A percentile compares a stretch with the other conserved stretches of the same genome.
phyloP scores from a whole-genome alignment of 2,113 vertebrate species.

The Phodopus roborovskii region DNA sequence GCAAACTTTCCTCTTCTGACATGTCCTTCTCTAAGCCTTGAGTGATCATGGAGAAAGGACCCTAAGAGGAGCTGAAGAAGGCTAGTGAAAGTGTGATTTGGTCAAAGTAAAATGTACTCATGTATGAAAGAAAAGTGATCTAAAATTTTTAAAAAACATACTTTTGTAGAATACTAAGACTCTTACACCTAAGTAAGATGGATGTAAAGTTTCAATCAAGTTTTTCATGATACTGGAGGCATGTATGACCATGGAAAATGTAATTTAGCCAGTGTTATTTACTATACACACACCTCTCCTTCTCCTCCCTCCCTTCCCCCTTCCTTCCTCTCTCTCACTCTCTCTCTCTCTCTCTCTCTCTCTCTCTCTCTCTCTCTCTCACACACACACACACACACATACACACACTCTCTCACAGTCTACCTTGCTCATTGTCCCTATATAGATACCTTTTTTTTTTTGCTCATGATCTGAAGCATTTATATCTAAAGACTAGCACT shows the following conservation, averaged over 20 bases:
- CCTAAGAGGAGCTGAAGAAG: not conserved
- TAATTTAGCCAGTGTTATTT: too few species aligned
- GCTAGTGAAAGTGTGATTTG: not conserved
- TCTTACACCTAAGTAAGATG: too few species aligned
- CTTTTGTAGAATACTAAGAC: not conserved
- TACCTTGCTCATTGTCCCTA: not conserved
- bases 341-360: too few species aligned
- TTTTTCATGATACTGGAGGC: too few species aligned
- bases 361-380: too few species aligned
- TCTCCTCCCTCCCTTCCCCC: too few species aligned
- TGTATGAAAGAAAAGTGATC: not conserved
- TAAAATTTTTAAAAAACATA: too few species aligned
- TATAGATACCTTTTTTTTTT: not conserved
- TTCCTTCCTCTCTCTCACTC: too few species aligned
- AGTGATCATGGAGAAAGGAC: not conserved
- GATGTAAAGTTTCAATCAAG: too few species aligned
- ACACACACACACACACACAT: not conserved
- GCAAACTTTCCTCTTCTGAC: not conserved
- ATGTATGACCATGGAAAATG: too few species aligned
- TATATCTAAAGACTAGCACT: not conserved
- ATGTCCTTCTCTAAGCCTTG: not conserved
- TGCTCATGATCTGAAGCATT: not conserved
- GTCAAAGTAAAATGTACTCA: not conserved
- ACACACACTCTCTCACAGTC: not conserved
- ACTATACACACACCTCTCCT: too few species aligned